Evolutionary conservation across 2,797 vertebrate species (phyloP).

Genomic region (Crenichthys baileyi): DNA sequence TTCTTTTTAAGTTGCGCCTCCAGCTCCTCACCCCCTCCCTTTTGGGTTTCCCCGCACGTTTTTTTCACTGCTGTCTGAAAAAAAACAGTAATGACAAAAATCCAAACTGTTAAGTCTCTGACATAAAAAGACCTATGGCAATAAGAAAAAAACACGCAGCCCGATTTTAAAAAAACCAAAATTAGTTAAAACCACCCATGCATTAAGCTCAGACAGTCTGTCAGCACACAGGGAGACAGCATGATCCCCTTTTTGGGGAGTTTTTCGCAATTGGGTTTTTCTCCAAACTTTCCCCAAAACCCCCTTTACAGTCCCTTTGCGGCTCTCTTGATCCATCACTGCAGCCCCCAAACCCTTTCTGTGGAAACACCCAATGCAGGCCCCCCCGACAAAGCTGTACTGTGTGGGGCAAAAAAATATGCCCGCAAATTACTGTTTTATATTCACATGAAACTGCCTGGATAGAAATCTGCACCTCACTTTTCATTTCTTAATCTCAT

Average conservation of each 20-base stretch:
- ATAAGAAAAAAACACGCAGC: conserved; percentile 11
- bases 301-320: conserved; percentile 62
- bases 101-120: conserved; percentile 6
- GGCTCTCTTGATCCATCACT: conserved; percentile 61
- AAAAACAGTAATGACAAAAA: conserved; percentile 3
- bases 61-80: conserved; percentile 84
- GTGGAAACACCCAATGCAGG: conserved; percentile 23
- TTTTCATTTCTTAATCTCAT: neutral
- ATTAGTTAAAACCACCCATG: conserved; percentile 37
- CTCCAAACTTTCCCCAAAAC: too few relatives aligned
- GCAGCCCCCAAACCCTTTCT: conserved; percentile 22
- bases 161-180: too few relatives aligned
- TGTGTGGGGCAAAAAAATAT: conserved; percentile 11
- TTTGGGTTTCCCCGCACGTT: too few relatives aligned
- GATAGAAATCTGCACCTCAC: neutral
- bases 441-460: neutral
- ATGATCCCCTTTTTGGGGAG: too few relatives aligned
- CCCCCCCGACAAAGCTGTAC: conserved; percentile 15
- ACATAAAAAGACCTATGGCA: neutral
- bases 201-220: conserved; percentile 51
- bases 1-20: conserved; percentile 91
- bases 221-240: conserved; percentile 34
- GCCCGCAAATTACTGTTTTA: neutral
- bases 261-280: too few relatives aligned
- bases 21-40: conserved; percentile 93